These are phyloP conservation scores for Chesias legatella DNA, from an alignment of 2,888 invertebrate genomes.

Conservation along the genomic window DNA sequence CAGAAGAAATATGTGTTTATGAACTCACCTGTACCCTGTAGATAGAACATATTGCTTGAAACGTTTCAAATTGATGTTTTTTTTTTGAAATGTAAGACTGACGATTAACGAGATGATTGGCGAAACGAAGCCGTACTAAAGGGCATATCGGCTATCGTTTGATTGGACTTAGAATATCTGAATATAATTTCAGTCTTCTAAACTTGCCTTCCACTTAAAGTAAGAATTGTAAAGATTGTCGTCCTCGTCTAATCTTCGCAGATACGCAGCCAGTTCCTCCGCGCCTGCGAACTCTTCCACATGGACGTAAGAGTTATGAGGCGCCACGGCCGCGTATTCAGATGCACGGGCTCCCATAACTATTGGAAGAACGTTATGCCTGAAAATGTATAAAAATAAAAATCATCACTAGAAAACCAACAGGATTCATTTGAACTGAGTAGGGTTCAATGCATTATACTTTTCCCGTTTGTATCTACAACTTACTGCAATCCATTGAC, in stretches of 20 bases:
- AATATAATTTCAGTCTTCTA: background rate
- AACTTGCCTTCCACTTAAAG: conserved; percentile 90
- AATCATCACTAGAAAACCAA: background rate
- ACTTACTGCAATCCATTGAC: conserved; percentile 94
- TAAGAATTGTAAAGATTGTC: conserved; percentile 96
- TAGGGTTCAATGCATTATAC: background rate
- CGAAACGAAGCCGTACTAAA: background rate
- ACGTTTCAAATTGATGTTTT: too few species aligned
- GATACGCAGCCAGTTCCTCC: conserved; percentile 91
- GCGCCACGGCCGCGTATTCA: conserved; percentile 94
- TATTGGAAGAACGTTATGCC: conserved; percentile 91
- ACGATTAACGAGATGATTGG: background rate
- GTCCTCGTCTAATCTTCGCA: conserved; percentile 91
- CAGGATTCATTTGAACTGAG: background rate
- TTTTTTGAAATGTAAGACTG: too few species aligned
- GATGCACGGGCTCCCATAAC: conserved; percentile 97
- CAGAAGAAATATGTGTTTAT: conserved; percentile 98
- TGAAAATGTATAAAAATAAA: conserved; percentile 22
- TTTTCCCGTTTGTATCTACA: background rate
- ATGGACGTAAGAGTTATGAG: conserved; percentile 95
- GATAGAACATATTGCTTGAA: too few species aligned
- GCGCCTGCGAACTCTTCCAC: conserved; percentile 96
- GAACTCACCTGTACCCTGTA: conserved; percentile 94
- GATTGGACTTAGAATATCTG: background rate
- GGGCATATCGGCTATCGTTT: too few species aligned